These are phyloP conservation scores for Epinephelus cyanopodus DNA, from an alignment of 2,113 vertebrate genomes.

Conservation along the genomic window DNA sequence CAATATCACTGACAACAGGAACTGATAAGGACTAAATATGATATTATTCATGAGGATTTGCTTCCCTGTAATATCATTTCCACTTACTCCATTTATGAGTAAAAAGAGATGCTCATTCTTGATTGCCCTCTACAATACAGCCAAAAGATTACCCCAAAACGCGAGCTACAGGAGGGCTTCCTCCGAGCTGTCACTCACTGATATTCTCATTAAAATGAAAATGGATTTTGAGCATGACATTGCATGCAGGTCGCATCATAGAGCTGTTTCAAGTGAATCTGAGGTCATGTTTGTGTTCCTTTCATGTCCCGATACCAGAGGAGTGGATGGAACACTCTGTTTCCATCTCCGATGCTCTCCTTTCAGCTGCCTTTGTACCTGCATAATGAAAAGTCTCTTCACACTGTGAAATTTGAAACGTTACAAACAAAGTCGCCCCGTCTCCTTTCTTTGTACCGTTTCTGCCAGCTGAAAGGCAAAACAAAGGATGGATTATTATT, in stretches of 20 bases:
- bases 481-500: conserved; percentile 77
- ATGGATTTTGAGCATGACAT: conserved; percentile 15
- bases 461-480: conserved; percentile 76
- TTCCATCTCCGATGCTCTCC: conserved; percentile 66
- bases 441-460: conserved; percentile 74
- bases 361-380: conserved; percentile 64
- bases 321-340: conserved; percentile 35
- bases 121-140: conserved; percentile 11
- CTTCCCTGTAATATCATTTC: conserved; percentile 23
- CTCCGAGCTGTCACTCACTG: conserved; percentile 38
- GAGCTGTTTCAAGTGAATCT: not conserved
- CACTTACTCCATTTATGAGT: conserved; percentile 35
- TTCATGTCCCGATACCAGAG: conserved; percentile 61
- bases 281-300: conserved; percentile 42
- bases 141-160: conserved; percentile 55
- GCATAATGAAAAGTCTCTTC: conserved; percentile 82
- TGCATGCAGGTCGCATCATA: conserved; percentile 30
- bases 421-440: conserved; percentile 77
- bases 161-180: conserved; percentile 44
- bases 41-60: conserved; percentile 51
- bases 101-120: conserved; percentile 1
- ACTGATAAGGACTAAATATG: conserved; percentile 33
- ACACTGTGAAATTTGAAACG: conserved; percentile 83
- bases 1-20: conserved; percentile 30
- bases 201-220: conserved; percentile 57